Evolutionary conservation across 2,113 vertebrate genomes (phyloP).

Genomic region (Tympanuchus pallidicinctus): DNA sequence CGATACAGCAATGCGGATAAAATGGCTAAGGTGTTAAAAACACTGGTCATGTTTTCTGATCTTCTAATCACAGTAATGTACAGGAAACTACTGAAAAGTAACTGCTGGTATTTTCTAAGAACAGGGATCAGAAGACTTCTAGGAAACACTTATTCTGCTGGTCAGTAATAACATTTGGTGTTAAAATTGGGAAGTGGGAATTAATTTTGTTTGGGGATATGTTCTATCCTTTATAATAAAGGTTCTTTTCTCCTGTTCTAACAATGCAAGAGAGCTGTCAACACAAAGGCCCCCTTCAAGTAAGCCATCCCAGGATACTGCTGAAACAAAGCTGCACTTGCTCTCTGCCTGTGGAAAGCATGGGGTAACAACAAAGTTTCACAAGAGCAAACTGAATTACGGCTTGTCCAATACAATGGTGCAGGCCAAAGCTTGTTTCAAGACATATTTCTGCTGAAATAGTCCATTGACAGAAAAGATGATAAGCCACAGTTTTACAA

Average conservation of each 20-base stretch:
- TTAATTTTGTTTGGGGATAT: not conserved
- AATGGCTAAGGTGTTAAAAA: not conserved
- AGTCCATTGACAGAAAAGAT: not conserved
- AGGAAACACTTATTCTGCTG: not conserved
- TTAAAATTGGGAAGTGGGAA: not conserved
- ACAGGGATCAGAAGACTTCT: not conserved
- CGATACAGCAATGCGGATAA: not conserved
- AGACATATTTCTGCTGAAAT: not conserved
- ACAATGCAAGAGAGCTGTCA: not conserved
- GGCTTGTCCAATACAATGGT: not conserved
- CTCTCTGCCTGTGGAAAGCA: not conserved
- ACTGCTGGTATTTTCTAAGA: not conserved
- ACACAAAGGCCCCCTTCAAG: not conserved
- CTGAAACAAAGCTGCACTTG: not conserved
- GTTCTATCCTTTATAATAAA: not conserved
- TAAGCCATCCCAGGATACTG: not conserved
- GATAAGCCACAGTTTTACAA: not conserved
- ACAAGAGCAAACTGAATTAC: not conserved
- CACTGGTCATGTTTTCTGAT: not conserved
- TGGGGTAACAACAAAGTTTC: not conserved
- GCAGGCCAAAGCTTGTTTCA: not conserved
- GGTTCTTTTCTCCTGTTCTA: not conserved
- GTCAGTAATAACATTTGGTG: not conserved
- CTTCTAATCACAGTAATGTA: not conserved
- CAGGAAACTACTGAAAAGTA: not conserved